These are phyloP conservation scores for Adelphocoris suturalis DNA, from an alignment of 2,888 invertebrate species.

Conservation along the genomic window DNA sequence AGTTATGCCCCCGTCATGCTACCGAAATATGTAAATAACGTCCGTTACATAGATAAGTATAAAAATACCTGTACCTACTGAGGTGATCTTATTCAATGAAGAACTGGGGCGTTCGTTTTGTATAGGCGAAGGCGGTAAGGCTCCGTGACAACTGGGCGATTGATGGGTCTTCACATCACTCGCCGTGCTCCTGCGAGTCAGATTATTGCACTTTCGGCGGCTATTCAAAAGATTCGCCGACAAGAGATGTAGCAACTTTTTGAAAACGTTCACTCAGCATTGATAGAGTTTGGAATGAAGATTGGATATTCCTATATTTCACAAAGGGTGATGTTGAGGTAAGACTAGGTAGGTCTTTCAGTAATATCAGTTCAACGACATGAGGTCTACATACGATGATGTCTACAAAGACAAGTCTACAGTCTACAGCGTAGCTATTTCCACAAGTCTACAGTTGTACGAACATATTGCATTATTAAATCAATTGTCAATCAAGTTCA, in stretches of 20 bases:
- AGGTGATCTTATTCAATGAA: constrained; percentile 20
- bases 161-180: constrained; percentile 30
- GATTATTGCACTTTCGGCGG: neutral
- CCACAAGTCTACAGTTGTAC: too few relatives aligned
- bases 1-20: constrained; percentile 14
- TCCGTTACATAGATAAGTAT: constrained; percentile 24
- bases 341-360: too few relatives aligned
- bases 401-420: too few relatives aligned
- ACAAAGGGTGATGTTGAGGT: too few relatives aligned
- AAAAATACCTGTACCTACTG: constrained; percentile 2
- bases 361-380: too few relatives aligned
- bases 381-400: too few relatives aligned
- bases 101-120: constrained; percentile 16
- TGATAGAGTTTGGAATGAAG: neutral
- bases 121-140: neutral
- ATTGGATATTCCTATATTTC: neutral
- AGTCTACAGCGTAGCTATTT: too few relatives aligned
- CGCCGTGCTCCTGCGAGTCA: neutral
- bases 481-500: too few relatives aligned
- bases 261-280: neutral
- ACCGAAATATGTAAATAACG: constrained; percentile 27
- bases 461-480: too few relatives aligned
- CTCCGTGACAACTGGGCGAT: constrained; percentile 8
- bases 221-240: neutral
- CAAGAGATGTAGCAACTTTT: neutral